phyloP scores from a whole-genome alignment of 2,888 invertebrate genomes.

The Nezara viridula region DNA sequence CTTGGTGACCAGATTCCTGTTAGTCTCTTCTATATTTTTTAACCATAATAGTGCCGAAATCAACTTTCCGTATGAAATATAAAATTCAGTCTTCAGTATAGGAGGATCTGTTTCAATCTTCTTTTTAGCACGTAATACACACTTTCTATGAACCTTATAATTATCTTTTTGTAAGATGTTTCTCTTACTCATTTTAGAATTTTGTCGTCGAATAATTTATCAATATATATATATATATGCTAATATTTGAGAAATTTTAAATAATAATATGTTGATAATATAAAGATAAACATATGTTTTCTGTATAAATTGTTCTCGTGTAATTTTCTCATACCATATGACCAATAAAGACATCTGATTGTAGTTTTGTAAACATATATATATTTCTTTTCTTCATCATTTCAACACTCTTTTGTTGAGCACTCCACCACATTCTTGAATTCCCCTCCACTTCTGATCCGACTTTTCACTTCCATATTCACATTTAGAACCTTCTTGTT shows the following conservation, averaged over 20 bases:
- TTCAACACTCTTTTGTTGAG: no score
- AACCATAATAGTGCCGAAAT: slow-evolving; percentile 69
- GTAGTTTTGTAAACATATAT: no score
- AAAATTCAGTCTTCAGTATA: slow-evolving; percentile 16
- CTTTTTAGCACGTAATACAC: slow-evolving; percentile 5
- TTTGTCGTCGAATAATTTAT: background rate
- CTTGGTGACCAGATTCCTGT: slow-evolving; percentile 74
- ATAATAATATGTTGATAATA: background rate
- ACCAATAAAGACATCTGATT: background rate
- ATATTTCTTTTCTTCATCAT: no score
- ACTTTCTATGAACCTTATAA: slow-evolving; percentile 38
- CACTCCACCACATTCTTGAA: no score
- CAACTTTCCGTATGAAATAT: slow-evolving; percentile 17
- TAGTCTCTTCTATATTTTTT: slow-evolving; percentile 71
- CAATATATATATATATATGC: background rate
- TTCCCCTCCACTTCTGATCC: no score
- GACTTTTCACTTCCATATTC: no score
- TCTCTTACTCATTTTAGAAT: background rate
- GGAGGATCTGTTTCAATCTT: slow-evolving; percentile 59
- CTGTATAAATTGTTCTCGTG: background rate
- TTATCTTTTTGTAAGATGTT: background rate
- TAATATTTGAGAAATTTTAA: background rate
- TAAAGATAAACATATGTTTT: background rate
- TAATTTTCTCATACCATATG: background rate
- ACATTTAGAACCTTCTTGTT: no score